These are phyloP conservation scores for Phoebastria nigripes DNA, from an alignment of 2,797 vertebrate species.

Conservation along the genomic window DNA sequence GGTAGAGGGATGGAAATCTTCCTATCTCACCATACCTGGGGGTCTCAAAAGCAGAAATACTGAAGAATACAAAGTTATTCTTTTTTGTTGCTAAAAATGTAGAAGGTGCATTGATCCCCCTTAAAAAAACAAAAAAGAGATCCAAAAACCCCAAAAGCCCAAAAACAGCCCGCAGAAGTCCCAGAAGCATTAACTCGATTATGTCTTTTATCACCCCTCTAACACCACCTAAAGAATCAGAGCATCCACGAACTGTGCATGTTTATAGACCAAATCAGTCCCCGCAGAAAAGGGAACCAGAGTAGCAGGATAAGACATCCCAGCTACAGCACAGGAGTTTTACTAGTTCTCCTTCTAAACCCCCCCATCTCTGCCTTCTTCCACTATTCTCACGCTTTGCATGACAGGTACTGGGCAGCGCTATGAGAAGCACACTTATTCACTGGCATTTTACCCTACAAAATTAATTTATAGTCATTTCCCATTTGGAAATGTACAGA, in stretches of 20 bases:
- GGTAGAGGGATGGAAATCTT: not conserved
- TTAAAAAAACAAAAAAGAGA: not conserved
- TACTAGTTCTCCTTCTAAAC: not conserved
- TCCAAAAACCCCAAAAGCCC: not conserved
- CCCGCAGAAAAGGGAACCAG: not conserved
- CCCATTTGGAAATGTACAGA: not conserved
- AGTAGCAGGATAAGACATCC: not conserved
- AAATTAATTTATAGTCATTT: not conserved
- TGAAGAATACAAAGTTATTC: not conserved
- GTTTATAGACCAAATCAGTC: not conserved
- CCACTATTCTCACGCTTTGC: fast-evolving
- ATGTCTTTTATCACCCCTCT: not conserved
- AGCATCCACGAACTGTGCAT: fast-evolving
- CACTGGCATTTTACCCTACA: not conserved
- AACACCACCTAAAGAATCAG: not conserved
- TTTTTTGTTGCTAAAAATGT: not conserved
- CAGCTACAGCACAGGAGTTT: not conserved
- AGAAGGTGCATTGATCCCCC: not conserved
- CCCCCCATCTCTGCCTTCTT: not conserved
- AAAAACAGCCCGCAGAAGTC: not conserved
- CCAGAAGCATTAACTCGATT: not conserved
- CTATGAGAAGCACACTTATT: not conserved
- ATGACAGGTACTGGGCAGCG: not conserved
- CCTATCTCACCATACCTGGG: not conserved
- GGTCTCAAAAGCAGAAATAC: not conserved